Evolutionary conservation across 1,140 invertebrate species (phyloP), one percentile per base, ranked within the genome.

Genomic region (Palaemon carinicauda): DNA sequence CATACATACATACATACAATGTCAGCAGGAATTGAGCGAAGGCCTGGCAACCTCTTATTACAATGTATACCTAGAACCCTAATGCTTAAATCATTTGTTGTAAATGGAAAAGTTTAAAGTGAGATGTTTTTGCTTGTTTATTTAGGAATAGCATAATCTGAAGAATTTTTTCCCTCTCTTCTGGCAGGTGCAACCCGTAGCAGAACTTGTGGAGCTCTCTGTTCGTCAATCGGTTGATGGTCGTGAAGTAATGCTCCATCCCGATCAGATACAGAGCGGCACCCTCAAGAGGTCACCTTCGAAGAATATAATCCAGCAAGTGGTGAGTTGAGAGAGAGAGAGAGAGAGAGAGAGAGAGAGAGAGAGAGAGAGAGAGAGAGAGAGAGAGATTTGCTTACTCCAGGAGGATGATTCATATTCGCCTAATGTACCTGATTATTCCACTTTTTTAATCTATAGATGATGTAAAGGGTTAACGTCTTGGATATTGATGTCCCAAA

Each of bases 191-290:
- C 96, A 97, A 92, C 96, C 96, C 19, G 95, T 97, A 77, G 95
- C 96, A 0, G 96, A 97, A 91, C 92, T 98, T 87, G 96, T 96
- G 88, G 97, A 98, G 92, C 92, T 98, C 54, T 96, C 95, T 78
- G 93, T 95, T 88, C 92, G 96, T 79, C 94, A 93, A 71, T 93
- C 93, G 73, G 91, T 56, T 91, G 95, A 95, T 88, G 94, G 95
- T 1, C 92, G 92, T 73, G 93, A 94, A 88, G 93, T 96, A 41
- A 94, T 95, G 21, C 92, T 95, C 27, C 94, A 94, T 29, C 94
- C 94, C 89, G 93, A 94, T 65, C 94, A 89, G 79, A 89, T 89
- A 17, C 88, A 89, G 74, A 75, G 84, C 19, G 88, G 88, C 51
- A 89, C 88, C 17, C 81, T 89, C 50, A 87, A 87, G 73, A 77